Conservation (phyloP, 2,113 vertebrate genomes). For the Pteropus alecto region DNA sequence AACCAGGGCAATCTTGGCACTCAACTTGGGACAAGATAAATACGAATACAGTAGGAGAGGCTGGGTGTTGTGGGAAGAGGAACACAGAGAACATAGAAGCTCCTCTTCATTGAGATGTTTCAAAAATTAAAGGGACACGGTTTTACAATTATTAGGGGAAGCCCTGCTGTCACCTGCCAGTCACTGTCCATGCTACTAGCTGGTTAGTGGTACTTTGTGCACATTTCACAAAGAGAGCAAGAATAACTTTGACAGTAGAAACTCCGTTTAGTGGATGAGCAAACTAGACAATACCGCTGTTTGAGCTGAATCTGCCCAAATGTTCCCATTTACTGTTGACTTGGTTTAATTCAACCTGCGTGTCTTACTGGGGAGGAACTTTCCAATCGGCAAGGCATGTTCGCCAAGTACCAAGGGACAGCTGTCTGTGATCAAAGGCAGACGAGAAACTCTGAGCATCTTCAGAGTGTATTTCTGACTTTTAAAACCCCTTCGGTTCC, state of each 20-base stretch:
- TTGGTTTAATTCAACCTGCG: neutral
- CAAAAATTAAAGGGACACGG: neutral
- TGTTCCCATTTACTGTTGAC: neutral
- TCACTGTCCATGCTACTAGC: no score
- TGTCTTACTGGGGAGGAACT: neutral
- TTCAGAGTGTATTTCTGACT: no score
- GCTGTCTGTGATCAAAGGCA: neutral
- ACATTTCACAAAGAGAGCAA: neutral
- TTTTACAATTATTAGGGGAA: neutral
- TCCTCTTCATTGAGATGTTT: neutral
- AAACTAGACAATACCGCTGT: neutral
- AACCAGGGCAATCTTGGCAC: neutral
- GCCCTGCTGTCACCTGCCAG: no score
- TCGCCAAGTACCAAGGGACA: neutral
- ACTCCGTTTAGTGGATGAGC: neutral
- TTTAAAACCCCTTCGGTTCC: neutral
- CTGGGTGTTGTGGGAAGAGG: no score
- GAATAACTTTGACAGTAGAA: neutral
- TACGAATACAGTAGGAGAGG: neutral
- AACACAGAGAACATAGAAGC: fast-evolving
- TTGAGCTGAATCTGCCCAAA: neutral
- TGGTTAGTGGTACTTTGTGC: neutral
- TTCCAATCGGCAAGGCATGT: neutral
- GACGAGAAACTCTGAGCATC: neutral
- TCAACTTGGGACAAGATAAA: neutral